Evolutionary conservation across 64 coral and sea anemone species (phyloP).

Genomic region (Dendrophyllia cribrosa): DNA sequence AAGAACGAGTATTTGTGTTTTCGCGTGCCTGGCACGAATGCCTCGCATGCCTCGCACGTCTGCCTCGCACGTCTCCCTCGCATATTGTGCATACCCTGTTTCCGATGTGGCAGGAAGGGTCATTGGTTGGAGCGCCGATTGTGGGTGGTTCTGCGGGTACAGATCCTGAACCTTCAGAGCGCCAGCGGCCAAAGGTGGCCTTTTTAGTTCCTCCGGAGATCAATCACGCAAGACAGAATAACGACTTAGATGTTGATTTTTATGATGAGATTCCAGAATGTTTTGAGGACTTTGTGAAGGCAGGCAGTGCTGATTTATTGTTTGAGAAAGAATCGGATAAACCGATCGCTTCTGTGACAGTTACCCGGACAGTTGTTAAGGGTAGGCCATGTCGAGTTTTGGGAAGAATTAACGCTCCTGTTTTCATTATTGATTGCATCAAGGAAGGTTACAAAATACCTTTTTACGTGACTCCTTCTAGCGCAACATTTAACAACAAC

Average conservation of each 20-base stretch:
- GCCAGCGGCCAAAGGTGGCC: neutral
- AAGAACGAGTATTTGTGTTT: no score
- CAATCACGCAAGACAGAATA: neutral
- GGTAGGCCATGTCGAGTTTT: slow-evolving; percentile 53
- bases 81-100: no score
- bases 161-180: neutral
- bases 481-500: slow-evolving; percentile 47
- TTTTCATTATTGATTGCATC: slow-evolving; percentile 37
- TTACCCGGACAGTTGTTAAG: neutral
- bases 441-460: slow-evolving; percentile 63
- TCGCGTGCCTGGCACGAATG: no score
- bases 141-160: neutral
- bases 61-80: no score
- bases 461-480: slow-evolving; percentile 18
- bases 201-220: neutral
- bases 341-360: neutral
- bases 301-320: neutral
- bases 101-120: slow-evolving; percentile 60
- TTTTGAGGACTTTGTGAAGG: slow-evolving; percentile 49
- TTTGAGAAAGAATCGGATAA: neutral
- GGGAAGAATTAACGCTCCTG: slow-evolving; percentile 37
- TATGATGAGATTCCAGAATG: neutral
- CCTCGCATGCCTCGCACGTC: no score
- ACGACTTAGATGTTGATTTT: neutral
- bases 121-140: slow-evolving; percentile 64